These are phyloP conservation scores for Ataeniobius toweri DNA, from an alignment of 2,797 vertebrate genomes.

Conservation along the genomic window DNA sequence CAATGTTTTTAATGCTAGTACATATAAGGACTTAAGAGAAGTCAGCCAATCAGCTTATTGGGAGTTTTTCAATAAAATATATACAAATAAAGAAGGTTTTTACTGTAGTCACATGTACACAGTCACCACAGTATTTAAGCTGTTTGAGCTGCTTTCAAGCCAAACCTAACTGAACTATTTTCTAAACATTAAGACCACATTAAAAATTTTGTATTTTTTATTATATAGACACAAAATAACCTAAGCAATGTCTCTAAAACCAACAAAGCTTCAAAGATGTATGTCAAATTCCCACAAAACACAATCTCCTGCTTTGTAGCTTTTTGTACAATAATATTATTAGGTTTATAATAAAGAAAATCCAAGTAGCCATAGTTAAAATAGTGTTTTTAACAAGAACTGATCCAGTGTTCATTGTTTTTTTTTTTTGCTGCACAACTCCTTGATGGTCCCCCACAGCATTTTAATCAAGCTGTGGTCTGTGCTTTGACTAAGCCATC, in stretches of 20 bases:
- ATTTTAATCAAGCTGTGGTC: neutral
- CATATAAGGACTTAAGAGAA: neutral
- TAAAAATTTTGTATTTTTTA: neutral
- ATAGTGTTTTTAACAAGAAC: neutral
- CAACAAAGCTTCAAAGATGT: neutral
- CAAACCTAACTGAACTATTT: neutral
- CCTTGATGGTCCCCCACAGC: no score
- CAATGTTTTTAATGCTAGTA: neutral
- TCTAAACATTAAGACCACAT: neutral
- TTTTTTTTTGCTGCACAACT: neutral
- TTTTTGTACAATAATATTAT: neutral
- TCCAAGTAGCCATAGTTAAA: neutral
- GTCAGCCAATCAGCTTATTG: neutral
- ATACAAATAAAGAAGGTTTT: neutral
- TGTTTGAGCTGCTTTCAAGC: neutral
- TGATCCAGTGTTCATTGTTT: neutral
- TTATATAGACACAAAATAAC: neutral
- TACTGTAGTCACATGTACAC: neutral
- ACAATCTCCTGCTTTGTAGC: neutral
- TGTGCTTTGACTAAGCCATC: neutral
- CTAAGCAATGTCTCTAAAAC: neutral
- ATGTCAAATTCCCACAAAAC: neutral
- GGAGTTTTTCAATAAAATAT: neutral
- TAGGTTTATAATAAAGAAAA: neutral
- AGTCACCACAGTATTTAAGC: neutral